Evolutionary conservation across 2,113 vertebrate genomes (phyloP).

Genomic region (Sterna hirundo): DNA sequence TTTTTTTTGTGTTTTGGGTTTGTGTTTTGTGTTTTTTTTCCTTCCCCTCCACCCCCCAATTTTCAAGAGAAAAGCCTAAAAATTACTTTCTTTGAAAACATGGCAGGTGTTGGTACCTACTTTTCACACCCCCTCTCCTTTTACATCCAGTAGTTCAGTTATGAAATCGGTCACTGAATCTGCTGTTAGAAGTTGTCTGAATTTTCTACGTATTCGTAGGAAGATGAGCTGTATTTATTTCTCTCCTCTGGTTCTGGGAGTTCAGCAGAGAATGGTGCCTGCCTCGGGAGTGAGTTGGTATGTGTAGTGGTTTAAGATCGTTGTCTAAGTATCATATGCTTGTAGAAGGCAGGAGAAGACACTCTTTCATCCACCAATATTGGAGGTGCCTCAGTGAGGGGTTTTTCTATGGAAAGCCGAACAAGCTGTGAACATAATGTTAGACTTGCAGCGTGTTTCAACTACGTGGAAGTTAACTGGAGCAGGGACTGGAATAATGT

Average conservation of each 20-base stretch:
- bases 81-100: neutral
- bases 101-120: neutral
- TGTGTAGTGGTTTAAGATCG: fast-evolving
- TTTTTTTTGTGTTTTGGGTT: too few relatives aligned
- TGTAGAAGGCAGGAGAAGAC: neutral
- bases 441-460: neutral
- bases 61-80: neutral
- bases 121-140: neutral
- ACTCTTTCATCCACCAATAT: neutral
- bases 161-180: neutral
- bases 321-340: neutral
- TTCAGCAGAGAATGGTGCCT: neutral
- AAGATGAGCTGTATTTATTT: neutral
- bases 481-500: neutral
- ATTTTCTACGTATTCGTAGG: fast-evolving
- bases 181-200: neutral
- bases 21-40: fast-evolving
- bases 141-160: neutral
- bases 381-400: neutral
- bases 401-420: neutral
- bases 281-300: neutral
- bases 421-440: too few relatives aligned
- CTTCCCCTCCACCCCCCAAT: fast-evolving
- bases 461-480: neutral
- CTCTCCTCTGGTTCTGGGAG: neutral